Evolutionary conservation across 2,797 vertebrate genomes (phyloP).

Genomic region (Borostomias antarcticus): DNA sequence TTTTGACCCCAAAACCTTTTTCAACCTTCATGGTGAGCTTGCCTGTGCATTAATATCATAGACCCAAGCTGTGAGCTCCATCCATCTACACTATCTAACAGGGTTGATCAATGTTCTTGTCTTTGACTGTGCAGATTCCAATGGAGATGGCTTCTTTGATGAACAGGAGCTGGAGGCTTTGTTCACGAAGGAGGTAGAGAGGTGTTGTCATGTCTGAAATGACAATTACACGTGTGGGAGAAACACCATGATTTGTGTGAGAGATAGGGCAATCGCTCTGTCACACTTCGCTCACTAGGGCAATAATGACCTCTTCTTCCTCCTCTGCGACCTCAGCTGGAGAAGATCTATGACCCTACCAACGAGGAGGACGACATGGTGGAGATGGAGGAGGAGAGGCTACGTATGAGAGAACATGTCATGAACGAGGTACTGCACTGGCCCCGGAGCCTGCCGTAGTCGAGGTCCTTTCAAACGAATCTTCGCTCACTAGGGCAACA

Average conservation of each 20-base stretch:
- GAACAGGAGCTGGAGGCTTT: slow-evolving; percentile 96
- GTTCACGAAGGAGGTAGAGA: slow-evolving; percentile 95
- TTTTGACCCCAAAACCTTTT: slow-evolving; percentile 98
- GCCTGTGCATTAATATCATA: neutral
- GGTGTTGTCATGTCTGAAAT: neutral
- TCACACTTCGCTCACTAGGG: neutral
- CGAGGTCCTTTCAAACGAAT: neutral
- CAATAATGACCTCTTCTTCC: neutral
- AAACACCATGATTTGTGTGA: no score
- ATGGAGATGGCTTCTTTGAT: slow-evolving; percentile 95
- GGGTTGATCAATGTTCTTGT: neutral
- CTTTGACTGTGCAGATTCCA: slow-evolving; percentile 80
- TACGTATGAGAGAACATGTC: slow-evolving; percentile 97
- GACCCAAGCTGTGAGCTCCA: neutral
- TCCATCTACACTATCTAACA: neutral
- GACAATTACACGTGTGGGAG: neutral
- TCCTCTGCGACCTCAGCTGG: slow-evolving; percentile 76
- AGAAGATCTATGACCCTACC: slow-evolving; percentile 95
- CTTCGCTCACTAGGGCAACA: no score
- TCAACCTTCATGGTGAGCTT: slow-evolving; percentile 92
- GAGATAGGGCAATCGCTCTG: neutral
- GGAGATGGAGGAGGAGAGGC: slow-evolving; percentile 97
- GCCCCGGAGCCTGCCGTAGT: neutral
- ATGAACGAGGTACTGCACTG: slow-evolving; percentile 90
- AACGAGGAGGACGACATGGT: slow-evolving; percentile 98